Conservation (phyloP, 2,113 vertebrate species). For the Chiloscyllium plagiosum region DNA sequence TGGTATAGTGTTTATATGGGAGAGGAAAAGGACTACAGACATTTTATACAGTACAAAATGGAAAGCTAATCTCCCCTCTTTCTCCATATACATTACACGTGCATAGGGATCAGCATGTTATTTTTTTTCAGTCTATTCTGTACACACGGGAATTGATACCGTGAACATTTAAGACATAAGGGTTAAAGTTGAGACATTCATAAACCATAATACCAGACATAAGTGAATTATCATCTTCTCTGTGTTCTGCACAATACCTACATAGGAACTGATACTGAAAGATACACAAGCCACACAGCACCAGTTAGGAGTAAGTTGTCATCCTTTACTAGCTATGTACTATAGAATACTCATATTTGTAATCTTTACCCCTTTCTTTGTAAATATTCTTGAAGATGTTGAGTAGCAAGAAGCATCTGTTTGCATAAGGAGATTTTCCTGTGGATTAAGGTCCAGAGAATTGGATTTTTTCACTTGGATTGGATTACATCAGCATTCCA, state of each 20-base stretch:
- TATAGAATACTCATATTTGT: not conserved
- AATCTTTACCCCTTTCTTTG: not conserved
- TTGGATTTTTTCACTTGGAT: conserved; percentile 4
- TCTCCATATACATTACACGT: not conserved
- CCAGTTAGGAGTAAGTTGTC: not conserved
- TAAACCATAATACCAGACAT: not conserved
- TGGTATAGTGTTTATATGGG: not conserved
- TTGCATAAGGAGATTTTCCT: conserved; percentile 17
- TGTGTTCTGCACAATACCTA: not conserved
- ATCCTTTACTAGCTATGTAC: not conserved
- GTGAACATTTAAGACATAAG: not conserved
- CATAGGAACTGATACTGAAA: not conserved
- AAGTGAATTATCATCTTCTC: not conserved
- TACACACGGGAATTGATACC: not conserved
- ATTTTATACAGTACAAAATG: not conserved
- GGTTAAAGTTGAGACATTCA: not conserved
- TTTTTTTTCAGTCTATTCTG: not conserved
- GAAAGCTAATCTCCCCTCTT: not conserved
- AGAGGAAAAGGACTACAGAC: not conserved
- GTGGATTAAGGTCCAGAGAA: conserved; percentile 11
- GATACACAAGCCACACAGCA: not conserved
- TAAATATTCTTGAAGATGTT: not conserved
- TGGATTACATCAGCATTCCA: conserved; percentile 32
- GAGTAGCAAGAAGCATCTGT: conserved; percentile 8
- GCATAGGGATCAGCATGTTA: not conserved